phyloP scores from a whole-genome alignment of 2,888 invertebrate genomes.

The Rutpela maculata region DNA sequence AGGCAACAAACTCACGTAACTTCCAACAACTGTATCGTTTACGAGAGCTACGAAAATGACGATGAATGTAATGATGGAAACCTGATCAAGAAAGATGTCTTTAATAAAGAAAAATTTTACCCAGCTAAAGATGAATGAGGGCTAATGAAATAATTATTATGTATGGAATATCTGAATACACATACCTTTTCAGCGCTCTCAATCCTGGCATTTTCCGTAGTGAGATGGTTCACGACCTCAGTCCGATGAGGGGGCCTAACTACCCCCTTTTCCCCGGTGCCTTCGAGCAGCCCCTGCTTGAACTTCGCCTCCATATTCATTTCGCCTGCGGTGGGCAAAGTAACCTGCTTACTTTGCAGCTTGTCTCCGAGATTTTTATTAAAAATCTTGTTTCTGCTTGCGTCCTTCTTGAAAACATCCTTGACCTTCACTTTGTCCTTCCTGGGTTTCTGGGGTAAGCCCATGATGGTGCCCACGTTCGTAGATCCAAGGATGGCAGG shows the following conservation, averaged over 20 bases:
- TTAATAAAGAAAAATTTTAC: no score
- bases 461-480: conserved; percentile 80
- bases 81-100: no score
- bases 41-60: no score
- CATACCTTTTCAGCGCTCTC: conserved; percentile 60
- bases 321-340: conserved; percentile 73
- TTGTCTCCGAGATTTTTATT: conserved; percentile 76
- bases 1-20: no score
- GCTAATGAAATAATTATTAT: no score
- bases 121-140: no score
- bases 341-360: conserved; percentile 54
- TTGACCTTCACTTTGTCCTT: conserved; percentile 71
- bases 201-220: conserved; percentile 49
- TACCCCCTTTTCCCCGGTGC: conserved; percentile 66
- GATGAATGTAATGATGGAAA: no score
- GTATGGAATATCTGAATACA: no score
- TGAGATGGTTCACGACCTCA: conserved; percentile 59
- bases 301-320: conserved; percentile 77
- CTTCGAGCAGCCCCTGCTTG: conserved; percentile 78
- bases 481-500: conserved; percentile 79
- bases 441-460: conserved; percentile 71
- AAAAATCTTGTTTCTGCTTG: conserved; percentile 75
- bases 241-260: conserved; percentile 69
- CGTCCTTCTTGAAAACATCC: conserved; percentile 71
- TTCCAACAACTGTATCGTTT: no score